phyloP scores from a whole-genome alignment of 2,113 vertebrate species.

The Numenius arquata region DNA sequence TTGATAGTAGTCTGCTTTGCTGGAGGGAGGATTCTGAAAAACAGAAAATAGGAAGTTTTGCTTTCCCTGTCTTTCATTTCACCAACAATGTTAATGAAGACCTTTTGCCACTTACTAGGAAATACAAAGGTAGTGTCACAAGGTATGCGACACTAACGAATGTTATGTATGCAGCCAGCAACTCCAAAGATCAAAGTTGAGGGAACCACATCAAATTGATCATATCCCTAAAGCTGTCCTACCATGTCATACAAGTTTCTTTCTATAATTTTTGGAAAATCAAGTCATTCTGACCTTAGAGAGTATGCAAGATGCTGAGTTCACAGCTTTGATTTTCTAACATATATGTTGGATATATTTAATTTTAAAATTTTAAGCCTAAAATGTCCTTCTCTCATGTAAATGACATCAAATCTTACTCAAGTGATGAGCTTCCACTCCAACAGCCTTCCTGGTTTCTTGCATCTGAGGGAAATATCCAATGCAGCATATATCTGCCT shows the following conservation, averaged over 20 bases:
- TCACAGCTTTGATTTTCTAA: neutral
- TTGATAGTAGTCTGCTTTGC: neutral
- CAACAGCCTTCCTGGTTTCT: neutral
- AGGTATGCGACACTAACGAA: neutral
- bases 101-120: neutral
- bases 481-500: neutral
- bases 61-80: neutral
- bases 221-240: neutral
- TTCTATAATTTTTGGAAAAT: neutral
- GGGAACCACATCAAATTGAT: neutral
- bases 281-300: neutral
- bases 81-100: neutral
- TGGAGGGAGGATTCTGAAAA: neutral
- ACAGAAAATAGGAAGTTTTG: neutral
- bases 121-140: neutral
- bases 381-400: neutral
- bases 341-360: neutral
- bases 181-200: neutral
- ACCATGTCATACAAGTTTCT: accelerated
- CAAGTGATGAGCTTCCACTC: neutral
- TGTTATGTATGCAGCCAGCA: neutral
- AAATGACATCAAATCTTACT: neutral
- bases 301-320: neutral
- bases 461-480: neutral
- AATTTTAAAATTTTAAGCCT: neutral